phyloP scores from a whole-genome alignment of 2,888 invertebrate species.

The Amphimallon solstitiale region DNA sequence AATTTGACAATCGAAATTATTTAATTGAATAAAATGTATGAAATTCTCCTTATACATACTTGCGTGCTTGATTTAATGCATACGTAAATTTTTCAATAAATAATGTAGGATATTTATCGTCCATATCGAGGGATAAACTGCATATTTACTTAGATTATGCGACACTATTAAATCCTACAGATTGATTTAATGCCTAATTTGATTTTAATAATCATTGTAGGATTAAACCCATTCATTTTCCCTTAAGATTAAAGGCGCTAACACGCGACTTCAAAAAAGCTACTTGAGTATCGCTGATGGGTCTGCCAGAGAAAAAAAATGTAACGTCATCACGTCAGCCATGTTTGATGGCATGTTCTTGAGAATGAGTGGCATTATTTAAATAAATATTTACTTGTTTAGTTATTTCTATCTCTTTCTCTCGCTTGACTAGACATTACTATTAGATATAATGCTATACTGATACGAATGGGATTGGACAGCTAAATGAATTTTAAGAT shows the following conservation, averaged over 20 bases:
- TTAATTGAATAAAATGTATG: constrained; percentile 1
- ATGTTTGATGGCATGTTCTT: constrained; percentile 33
- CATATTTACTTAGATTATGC: too few species aligned
- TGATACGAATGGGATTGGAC: too few species aligned
- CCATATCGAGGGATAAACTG: too few species aligned
- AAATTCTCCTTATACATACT: too few species aligned
- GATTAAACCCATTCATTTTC: too few species aligned
- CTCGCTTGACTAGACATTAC: not conserved
- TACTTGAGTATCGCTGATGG: not conserved
- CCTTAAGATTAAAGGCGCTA: not conserved
- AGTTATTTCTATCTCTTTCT: not conserved
- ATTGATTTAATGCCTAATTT: constrained; percentile 9
- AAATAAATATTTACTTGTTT: constrained; percentile 27
- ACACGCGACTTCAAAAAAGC: constrained; percentile 11
- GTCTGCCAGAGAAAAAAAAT: constrained; percentile 16
- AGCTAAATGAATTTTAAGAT: too few species aligned
- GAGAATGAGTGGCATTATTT: constrained; percentile 32
- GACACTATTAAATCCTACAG: not conserved
- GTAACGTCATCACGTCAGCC: constrained; percentile 38
- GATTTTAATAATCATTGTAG: constrained; percentile 2
- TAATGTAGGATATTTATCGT: too few species aligned
- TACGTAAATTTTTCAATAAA: too few species aligned
- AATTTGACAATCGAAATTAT: constrained; percentile 8
- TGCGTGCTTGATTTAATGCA: too few species aligned
- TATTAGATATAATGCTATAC: too few species aligned